Evolutionary conservation across 2,888 invertebrate species (phyloP).

Genomic region (Mimumesa dahlbomi): DNA sequence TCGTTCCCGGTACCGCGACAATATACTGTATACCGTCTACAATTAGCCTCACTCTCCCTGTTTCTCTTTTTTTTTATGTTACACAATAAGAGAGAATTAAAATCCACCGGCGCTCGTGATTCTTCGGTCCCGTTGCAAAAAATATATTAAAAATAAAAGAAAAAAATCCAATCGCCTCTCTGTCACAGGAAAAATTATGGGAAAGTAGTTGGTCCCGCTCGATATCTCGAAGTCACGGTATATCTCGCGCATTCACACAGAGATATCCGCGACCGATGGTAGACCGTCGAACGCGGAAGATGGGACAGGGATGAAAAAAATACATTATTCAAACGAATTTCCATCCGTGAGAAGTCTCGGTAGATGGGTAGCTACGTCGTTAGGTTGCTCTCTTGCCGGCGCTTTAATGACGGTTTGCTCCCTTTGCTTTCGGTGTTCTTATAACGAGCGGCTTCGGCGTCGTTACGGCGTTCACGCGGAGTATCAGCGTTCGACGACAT

Average conservation of each 20-base stretch:
- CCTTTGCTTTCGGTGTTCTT: conserved; percentile 65
- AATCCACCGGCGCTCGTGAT: too few relatives aligned
- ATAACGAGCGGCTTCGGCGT: conserved; percentile 65
- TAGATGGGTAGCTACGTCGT: conserved; percentile 73
- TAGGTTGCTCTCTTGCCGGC: conserved; percentile 77
- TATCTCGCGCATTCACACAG: conserved; percentile 3
- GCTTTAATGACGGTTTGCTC: conserved; percentile 71
- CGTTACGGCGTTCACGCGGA: conserved; percentile 58
- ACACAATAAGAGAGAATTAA: not conserved
- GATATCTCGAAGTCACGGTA: too few relatives aligned
- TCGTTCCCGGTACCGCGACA: conserved; percentile 47
- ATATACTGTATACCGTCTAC: conserved; percentile 16
- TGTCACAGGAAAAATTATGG: too few relatives aligned
- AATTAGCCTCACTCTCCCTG: conserved; percentile 12
- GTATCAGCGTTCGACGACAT: conserved; percentile 38
- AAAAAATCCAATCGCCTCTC: too few relatives aligned
- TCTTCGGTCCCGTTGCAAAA: too few relatives aligned
- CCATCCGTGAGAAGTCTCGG: conserved; percentile 74
- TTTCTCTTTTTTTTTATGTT: not conserved
- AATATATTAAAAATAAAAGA: too few relatives aligned
- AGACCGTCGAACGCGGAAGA: conserved; percentile 37
- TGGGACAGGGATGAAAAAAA: conserved; percentile 60
- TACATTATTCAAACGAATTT: conserved; percentile 77
- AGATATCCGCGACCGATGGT: conserved; percentile 11
- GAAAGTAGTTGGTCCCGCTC: too few relatives aligned